phyloP scores from a whole-genome alignment of 2,888 invertebrate species.

The Lysandra coridon region DNA sequence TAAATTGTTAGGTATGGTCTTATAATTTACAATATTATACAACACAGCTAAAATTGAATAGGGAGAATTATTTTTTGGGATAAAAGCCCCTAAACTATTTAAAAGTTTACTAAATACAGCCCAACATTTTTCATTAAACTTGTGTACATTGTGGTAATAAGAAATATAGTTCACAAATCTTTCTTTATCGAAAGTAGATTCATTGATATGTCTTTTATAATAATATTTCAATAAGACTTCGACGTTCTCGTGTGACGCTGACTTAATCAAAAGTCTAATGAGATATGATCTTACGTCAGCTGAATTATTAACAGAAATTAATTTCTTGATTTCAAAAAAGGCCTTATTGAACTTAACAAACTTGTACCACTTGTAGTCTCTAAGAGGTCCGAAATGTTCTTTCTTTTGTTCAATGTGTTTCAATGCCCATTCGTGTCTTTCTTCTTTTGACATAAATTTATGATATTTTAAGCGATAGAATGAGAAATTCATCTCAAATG shows the following conservation, averaged over 20 bases:
- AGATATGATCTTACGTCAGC: constrained; percentile 47
- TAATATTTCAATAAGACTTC: constrained; percentile 53
- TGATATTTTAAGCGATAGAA: constrained; percentile 50
- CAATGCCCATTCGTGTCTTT: constrained; percentile 57
- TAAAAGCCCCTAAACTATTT: constrained; percentile 52
- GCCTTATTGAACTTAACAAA: constrained; percentile 55
- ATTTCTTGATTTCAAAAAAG: constrained; percentile 51
- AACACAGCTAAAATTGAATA: constrained; percentile 45
- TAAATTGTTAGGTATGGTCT: constrained; percentile 46
- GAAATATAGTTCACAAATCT: constrained; percentile 41
- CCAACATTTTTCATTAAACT: constrained; percentile 57
- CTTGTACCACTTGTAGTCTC: constrained; percentile 55
- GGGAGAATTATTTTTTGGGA: constrained; percentile 43
- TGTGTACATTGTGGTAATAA: constrained; percentile 52
- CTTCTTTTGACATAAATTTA: constrained; percentile 49
- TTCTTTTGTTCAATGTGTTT: constrained; percentile 48
- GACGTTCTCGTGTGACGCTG: constrained; percentile 50
- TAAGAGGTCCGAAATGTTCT: constrained; percentile 49
- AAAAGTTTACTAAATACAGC: constrained; percentile 53
- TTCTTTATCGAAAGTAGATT: constrained; percentile 47
- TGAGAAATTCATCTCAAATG: constrained; percentile 50
- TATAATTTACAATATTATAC: constrained; percentile 51
- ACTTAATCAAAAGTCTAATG: constrained; percentile 47
- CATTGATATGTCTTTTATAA: constrained; percentile 57
- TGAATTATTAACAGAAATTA: constrained; percentile 47